A percentile compares a stretch with the other conserved stretches of the same genome.
These are phyloP conservation scores for Callithrix jacchus DNA, from an alignment of 2,113 vertebrate genomes.

Conservation along the genomic window DNA sequence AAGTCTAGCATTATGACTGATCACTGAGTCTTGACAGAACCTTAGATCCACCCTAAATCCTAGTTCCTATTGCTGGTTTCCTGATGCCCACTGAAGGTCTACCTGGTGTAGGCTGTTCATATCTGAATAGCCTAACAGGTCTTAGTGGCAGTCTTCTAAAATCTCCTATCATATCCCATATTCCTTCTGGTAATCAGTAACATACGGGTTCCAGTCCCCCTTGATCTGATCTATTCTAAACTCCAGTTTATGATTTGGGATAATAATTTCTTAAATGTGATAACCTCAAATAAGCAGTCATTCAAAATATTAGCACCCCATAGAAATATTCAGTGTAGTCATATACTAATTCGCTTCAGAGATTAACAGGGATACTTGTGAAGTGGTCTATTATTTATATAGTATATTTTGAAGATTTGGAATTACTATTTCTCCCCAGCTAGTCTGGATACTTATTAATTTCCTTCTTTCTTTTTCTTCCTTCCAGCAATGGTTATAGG, in stretches of 20 bases:
- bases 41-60: neutral
- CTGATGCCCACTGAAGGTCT: neutral
- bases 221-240: neutral
- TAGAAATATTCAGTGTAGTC: conserved; percentile 16
- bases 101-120: neutral
- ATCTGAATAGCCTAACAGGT: neutral
- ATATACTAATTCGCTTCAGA: conserved; percentile 16
- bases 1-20: neutral
- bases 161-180: neutral
- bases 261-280: conserved; percentile 7
- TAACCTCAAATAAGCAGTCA: neutral
- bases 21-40: neutral
- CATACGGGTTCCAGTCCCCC: neutral
- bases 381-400: neutral
- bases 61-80: neutral
- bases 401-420: neutral
- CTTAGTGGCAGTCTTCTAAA: neutral
- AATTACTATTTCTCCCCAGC: neutral
- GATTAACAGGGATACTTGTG: neutral
- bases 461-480: neutral
- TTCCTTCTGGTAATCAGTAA: conserved; percentile 14
- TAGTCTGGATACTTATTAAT: neutral
- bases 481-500: neutral
- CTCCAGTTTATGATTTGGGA: neutral
- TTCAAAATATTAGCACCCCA: conserved; percentile 32